Percentiles rank a stretch among this genome's conserved stretches.
These are phyloP conservation scores for Drusus annulatus DNA, from an alignment of 1,140 invertebrate genomes.

Conservation along the genomic window DNA sequence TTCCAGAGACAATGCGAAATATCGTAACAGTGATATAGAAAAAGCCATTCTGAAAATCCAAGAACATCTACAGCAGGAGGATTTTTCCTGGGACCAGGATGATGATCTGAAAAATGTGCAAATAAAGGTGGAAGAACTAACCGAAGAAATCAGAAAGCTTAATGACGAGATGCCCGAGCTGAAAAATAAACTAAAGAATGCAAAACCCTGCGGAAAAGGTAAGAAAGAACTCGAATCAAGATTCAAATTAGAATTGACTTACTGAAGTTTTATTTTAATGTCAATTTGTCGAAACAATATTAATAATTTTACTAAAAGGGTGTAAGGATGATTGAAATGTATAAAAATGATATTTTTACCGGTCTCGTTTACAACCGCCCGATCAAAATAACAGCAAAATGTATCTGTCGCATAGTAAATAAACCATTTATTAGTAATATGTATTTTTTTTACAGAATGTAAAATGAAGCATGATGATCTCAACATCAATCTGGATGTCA, in stretches of 20 bases:
- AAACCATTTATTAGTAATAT: too few species aligned
- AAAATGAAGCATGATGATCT: conserved; percentile 70
- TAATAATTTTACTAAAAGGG: too few species aligned
- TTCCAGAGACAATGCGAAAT: conserved; percentile 66
- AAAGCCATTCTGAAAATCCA: conserved; percentile 67
- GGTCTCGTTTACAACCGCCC: too few species aligned
- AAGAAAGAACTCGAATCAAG: conserved; percentile 21
- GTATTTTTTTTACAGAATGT: conserved; percentile 60
- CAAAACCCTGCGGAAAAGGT: conserved; percentile 65
- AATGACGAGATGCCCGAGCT: conserved; percentile 64
- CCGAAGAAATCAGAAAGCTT: conserved; percentile 65
- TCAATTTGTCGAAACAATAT: too few species aligned
- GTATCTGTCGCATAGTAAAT: too few species aligned
- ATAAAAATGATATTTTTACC: too few species aligned
- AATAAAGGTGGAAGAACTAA: conserved; percentile 63
- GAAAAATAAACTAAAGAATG: conserved; percentile 68
- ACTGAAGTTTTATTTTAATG: too few species aligned
- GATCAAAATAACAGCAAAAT: too few species aligned
- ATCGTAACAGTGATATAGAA: conserved; percentile 68
- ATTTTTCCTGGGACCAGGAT: conserved; percentile 67
- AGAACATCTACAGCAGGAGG: conserved; percentile 66
- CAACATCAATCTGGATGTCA: conserved; percentile 70
- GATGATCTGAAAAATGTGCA: conserved; percentile 64
- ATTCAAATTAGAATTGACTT: too few species aligned
- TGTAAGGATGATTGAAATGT: too few species aligned